These are phyloP conservation scores for Thamnophis sirtalis DNA, from an alignment of 2,113 vertebrate species.

Conservation along the genomic window DNA sequence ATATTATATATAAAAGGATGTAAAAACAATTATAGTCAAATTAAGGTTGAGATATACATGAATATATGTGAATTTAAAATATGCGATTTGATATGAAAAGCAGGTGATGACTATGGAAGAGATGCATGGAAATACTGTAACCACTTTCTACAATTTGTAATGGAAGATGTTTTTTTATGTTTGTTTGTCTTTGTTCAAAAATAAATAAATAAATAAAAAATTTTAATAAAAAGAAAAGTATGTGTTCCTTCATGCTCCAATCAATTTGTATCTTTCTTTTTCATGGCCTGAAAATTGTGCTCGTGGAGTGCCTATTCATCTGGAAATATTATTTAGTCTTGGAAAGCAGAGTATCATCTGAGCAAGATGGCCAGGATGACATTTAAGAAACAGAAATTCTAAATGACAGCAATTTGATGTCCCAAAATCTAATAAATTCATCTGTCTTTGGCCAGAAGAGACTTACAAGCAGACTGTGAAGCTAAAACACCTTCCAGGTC, in stretches of 20 bases:
- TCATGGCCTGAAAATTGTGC: rapidly evolving
- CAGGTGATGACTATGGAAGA: no score
- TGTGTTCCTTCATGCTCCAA: neutral
- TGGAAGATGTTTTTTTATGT: no score
- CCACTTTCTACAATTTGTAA: no score
- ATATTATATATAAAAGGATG: no score
- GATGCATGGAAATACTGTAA: no score
- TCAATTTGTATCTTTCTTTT: neutral
- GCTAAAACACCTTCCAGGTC: neutral
- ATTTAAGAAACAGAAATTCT: conserved; percentile 10
- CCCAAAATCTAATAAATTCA: rapidly evolving
- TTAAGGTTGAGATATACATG: no score
- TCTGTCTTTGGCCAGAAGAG: neutral
- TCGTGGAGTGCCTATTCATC: neutral
- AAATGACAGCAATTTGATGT: neutral
- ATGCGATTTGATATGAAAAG: no score
- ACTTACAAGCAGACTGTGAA: neutral
- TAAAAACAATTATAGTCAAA: no score
- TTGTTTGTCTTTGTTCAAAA: no score
- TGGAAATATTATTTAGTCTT: neutral
- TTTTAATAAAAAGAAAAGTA: neutral
- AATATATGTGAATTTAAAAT: no score
- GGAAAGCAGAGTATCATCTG: neutral
- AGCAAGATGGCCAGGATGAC: conserved; percentile 37
- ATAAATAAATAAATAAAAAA: no score